Base-by-base conservation (phyloP, 2,888 invertebrate species). In the Anticlea derivata region DNA sequence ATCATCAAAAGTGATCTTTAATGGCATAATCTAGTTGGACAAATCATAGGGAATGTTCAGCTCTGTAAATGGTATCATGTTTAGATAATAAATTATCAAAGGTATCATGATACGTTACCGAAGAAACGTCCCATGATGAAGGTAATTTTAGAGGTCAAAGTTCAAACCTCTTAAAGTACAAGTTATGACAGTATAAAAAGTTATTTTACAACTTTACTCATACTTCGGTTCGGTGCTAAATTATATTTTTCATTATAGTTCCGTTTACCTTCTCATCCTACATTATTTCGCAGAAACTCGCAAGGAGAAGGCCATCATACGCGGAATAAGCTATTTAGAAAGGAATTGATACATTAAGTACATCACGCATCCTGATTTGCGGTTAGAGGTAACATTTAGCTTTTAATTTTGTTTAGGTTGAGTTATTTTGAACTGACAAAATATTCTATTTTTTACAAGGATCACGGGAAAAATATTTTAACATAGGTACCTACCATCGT, bases 91-190 rank as follows among this genome's bases (percentile, higher is more conserved):
- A 7, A 26, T 1, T n/a, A n/a, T 23, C 5, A 26, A 27, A 29
- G 11, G 8, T 17, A 35, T 12, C 26, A 27, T 26, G n/a, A 40
- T 43, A 29, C 47, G 33, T 37, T 49, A 35, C 52, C 29, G 44
- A 33, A 52, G 55, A 54, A 55, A 55, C 58, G 63, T 65, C 55
- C 54, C 60, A 59, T 50, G 54, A 56, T 38, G 44, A 49, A 57
- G 61, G 65, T 62, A 63, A 64, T 29, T 60, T 70, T 66, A 72
- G 75, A 73, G 75, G 76, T 79, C 79, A 78, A 75, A 73, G 77
- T 58, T 65, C 51, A 44, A 48, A 54, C 52, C 41, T 48, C 59
- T 64, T 66, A 60, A 60, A 60, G 59, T 55, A 59, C 40, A 58
- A 40, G 37, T 61, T 61, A 55, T 52, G 54, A 56, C 44, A 58